Conservation (phyloP, 2,888 invertebrate genomes). For the Melinaea menophilus region DNA sequence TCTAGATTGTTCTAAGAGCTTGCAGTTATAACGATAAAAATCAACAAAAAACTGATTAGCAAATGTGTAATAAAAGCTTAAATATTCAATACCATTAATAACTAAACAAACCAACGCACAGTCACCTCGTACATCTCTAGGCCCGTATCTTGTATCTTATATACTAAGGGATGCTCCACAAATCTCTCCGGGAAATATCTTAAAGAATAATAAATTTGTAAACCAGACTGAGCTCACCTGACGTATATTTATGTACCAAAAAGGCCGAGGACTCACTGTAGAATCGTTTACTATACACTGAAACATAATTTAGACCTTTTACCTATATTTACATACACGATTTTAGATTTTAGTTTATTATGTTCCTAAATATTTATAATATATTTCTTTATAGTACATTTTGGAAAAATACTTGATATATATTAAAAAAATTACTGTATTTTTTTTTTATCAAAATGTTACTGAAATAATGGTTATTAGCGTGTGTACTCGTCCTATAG, state of each 20-base stretch:
- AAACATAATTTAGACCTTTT: neutral
- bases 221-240: slow-evolving; percentile 50
- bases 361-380: too few species aligned
- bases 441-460: too few species aligned
- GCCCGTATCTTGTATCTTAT: slow-evolving; percentile 32
- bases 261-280: slow-evolving; percentile 35
- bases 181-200: slow-evolving; percentile 60
- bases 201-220: slow-evolving; percentile 58
- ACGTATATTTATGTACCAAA: slow-evolving; percentile 49
- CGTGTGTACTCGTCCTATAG: slow-evolving; percentile 31
- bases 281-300: slow-evolving; percentile 9
- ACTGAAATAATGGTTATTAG: slow-evolving; percentile 8
- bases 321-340: too few species aligned
- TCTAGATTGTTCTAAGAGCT: too few species aligned
- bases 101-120: slow-evolving; percentile 15
- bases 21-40: too few species aligned
- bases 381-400: too few species aligned
- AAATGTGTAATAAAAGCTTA: too few species aligned
- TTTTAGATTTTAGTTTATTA: too few species aligned
- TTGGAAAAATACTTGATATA: too few species aligned
- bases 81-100: too few species aligned
- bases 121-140: slow-evolving; percentile 30
- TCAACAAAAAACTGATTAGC: too few species aligned
- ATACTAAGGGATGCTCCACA: slow-evolving; percentile 40
- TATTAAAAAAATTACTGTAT: too few species aligned